Conservation (phyloP, 64 coral and sea anemone species). For the Stylophora pistillata region DNA sequence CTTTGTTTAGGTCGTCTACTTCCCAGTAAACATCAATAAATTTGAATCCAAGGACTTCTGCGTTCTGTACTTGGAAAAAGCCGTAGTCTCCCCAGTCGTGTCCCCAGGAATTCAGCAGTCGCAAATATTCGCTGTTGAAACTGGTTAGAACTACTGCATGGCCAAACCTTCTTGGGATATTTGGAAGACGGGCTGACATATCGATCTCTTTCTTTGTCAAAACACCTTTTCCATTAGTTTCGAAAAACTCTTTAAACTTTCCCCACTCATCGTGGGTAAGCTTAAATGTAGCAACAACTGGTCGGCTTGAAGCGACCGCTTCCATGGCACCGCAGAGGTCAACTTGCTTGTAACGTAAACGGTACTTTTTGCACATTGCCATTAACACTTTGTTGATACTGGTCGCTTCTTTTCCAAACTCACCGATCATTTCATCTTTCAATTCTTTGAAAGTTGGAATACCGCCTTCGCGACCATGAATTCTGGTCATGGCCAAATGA, state of each 20-base stretch:
- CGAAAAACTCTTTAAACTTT: background rate
- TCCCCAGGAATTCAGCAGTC: slow-evolving; percentile 46
- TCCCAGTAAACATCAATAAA: slow-evolving; percentile 38
- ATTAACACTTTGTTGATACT: background rate
- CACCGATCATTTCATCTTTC: background rate
- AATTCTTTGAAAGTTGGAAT: slow-evolving; percentile 63
- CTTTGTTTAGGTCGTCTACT: background rate
- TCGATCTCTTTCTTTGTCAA: background rate
- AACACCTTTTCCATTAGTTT: background rate
- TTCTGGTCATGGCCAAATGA: slow-evolving; percentile 55
- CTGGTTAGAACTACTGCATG: slow-evolving; percentile 50
- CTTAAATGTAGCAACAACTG: slow-evolving; percentile 31
- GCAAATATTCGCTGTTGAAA: slow-evolving; percentile 34
- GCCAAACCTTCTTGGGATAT: background rate
- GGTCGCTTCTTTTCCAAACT: background rate
- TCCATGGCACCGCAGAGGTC: background rate
- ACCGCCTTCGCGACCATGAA: slow-evolving; percentile 42
- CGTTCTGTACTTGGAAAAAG: slow-evolving; percentile 24
- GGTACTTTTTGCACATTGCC: slow-evolving; percentile 18
- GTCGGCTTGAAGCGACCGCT: slow-evolving; percentile 12
- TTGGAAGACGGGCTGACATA: background rate
- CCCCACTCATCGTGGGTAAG: slow-evolving; percentile 24
- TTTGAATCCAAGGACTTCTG: slow-evolving; percentile 32
- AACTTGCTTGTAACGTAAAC: slow-evolving; percentile 22
- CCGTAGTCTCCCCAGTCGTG: background rate